Percentiles rank a stretch among this genome's conserved stretches.
Evolutionary conservation across 2,888 invertebrate species (phyloP).

Genomic region (Drosophila melanosoma): DNA sequence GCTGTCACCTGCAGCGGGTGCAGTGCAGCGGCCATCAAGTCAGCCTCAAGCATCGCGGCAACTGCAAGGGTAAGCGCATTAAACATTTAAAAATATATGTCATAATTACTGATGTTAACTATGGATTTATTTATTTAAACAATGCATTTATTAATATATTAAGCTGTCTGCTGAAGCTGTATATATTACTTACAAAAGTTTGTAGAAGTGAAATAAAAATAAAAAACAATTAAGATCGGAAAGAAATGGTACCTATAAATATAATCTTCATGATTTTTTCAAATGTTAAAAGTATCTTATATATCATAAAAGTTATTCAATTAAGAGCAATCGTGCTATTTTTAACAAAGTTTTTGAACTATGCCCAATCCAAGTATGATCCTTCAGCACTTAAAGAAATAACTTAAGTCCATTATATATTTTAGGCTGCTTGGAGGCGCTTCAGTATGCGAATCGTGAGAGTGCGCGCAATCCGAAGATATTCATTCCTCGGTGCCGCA

Average conservation of each 20-base stretch:
- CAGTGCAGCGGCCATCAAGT: slow-evolving; percentile 91
- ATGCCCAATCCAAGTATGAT: neutral
- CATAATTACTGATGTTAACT: neutral
- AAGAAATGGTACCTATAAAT: no score
- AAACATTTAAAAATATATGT: neutral
- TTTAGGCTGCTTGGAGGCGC: slow-evolving; percentile 86
- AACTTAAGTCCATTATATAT: slow-evolving; percentile 46
- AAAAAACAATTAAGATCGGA: no score
- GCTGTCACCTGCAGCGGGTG: slow-evolving; percentile 91
- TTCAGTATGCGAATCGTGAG: slow-evolving; percentile 84
- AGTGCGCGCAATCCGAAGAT: slow-evolving; percentile 86
- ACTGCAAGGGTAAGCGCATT: slow-evolving; percentile 88
- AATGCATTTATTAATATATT: neutral
- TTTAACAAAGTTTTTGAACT: neutral
- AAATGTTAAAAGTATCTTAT: neutral
- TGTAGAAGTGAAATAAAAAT: neutral
- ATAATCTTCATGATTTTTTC: neutral
- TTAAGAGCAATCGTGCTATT: neutral
- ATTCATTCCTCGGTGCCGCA: slow-evolving; percentile 92
- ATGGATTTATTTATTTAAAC: neutral
- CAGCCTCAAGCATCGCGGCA: slow-evolving; percentile 90
- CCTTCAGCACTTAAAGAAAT: neutral
- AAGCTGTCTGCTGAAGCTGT: no score
- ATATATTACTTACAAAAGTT: neutral
- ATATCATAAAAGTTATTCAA: neutral